Base-by-base conservation (phyloP, 2,888 invertebrate genomes). In the Homarus gammarus region DNA sequence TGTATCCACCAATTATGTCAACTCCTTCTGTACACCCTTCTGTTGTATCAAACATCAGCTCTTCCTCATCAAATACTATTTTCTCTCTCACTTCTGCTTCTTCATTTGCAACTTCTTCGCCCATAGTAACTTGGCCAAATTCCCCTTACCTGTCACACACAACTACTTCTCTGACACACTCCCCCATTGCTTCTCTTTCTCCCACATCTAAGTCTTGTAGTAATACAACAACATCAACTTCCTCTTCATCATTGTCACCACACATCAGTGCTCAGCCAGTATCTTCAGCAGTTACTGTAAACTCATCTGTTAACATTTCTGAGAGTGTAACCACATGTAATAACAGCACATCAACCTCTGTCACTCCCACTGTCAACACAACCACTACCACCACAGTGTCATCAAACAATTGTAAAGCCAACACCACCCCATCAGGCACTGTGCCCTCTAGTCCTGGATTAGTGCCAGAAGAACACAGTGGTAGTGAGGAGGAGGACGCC, bases 111-210 rank as follows among this genome's bases (percentile, higher is more conserved):
- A 12, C 27, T 61, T 38, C 33, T 31, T 8, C 27, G n/a, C 15
- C 38, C 3, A 44, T 22, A 36, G 64, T 64, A 27, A n/a, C 64
- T 33, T 64, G 38, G 81, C 68, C 49, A 68, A 61, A 18, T 51
- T 44, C 38, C 22, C 73, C 2, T 18, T 44, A 18, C n/a, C 27
- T 33, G 51, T 70, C 84, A 10, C 64, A 44, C 49, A 85, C 78
- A 27, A 68, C 68, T 31, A 49, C 85, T 12, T 61, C 85, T 27
- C 15, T 72, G n/a, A 36, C 51, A 72, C 38, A 83, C 72, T 83
- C 82, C 3, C 49, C 82, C 0, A 70, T 44, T 70, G 49, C 38
- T 6, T 6, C 72, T 27, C 51, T 72, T 27, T 72, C 72, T n/a
- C 49, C 75, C 38, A 27, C 44, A 31, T 27, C 70, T 12, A 70